Base-by-base conservation (phyloP, 2,888 invertebrate species). In the Cactoblastis cactorum region DNA sequence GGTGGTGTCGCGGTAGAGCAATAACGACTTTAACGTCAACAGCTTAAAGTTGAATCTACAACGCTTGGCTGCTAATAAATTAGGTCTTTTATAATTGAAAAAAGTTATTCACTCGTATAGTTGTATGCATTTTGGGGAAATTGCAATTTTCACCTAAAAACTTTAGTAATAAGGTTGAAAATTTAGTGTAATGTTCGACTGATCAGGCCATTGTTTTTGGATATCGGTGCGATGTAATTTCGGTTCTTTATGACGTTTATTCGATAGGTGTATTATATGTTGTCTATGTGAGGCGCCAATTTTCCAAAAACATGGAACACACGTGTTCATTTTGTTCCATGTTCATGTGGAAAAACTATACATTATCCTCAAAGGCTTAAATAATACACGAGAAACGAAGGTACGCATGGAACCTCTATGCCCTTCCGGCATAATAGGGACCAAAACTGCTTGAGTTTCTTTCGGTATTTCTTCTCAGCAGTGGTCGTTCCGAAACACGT, bases 31-130 rank as follows among this genome's bases (percentile, higher is more conserved):
- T 72, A 68, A 28, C 0, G 0, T 1, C 0, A 1, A 1, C 9
- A 0, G 0, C 0, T 1, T 57, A 70, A 39, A 62, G 65, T 62
- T 50, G 35, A 52, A 51, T 61, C 55, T 78, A n/a, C n/a, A n/a
- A n/a, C 9, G 53, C 28, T 18, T 55, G 63, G 0, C 0, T 0
- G 0, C 0, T 0, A 70, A 74, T 66, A 74, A 78, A 81, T 80
- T 83, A 83, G 69, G 84, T 71, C 87, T 78, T 85, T 87, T 82
- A 62, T 79, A 74, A 83, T 81, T 82, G 80, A 81, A 83, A 86
- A 86, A 88, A 80, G 72, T 81, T 79, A 80, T 80, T 81, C 84
- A 81, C 78, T 81, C 73, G 77, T 77, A 73, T 78, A 81, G 84
- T 80, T 85, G 86, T 83, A 87, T 83, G 80, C 70, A 59, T 60